Percentiles rank a stretch among this genome's conserved stretches.
Conservation (phyloP, 2,113 vertebrate genomes). For the Sylvicapra grimmia region DNA sequence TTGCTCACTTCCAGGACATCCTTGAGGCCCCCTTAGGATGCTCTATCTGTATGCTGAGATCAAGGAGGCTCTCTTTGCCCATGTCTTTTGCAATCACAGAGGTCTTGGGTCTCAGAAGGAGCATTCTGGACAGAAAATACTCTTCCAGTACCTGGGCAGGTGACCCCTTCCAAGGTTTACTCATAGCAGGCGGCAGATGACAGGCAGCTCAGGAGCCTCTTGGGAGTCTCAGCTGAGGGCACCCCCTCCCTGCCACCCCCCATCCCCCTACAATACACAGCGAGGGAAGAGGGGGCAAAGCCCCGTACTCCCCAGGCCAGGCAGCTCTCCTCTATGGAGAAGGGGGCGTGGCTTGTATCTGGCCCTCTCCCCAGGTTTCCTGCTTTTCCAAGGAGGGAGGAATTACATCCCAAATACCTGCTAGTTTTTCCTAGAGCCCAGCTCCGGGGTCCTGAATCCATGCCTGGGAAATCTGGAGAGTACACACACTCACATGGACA, state of each 20-base stretch:
- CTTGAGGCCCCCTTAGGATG: not conserved
- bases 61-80: not conserved
- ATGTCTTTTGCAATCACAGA: not conserved
- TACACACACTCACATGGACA: not conserved
- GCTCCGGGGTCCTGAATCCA: not conserved
- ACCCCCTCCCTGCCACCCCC: not conserved
- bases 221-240: not conserved
- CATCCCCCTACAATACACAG: not conserved
- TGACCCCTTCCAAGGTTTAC: not conserved
- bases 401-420: not conserved
- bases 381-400: not conserved
- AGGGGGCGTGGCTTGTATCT: not conserved
- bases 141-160: not conserved
- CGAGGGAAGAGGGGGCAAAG: not conserved
- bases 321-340: not conserved
- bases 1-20: not conserved
- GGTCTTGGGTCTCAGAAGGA: not conserved
- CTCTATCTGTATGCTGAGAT: not conserved
- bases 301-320: not conserved
- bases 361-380: not conserved
- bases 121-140: not conserved
- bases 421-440: not conserved
- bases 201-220: not conserved
- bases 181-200: not conserved
- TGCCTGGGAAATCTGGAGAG: not conserved